phyloP scores from a whole-genome alignment of 2,113 vertebrate genomes.

The Syngnathus scovelli region DNA sequence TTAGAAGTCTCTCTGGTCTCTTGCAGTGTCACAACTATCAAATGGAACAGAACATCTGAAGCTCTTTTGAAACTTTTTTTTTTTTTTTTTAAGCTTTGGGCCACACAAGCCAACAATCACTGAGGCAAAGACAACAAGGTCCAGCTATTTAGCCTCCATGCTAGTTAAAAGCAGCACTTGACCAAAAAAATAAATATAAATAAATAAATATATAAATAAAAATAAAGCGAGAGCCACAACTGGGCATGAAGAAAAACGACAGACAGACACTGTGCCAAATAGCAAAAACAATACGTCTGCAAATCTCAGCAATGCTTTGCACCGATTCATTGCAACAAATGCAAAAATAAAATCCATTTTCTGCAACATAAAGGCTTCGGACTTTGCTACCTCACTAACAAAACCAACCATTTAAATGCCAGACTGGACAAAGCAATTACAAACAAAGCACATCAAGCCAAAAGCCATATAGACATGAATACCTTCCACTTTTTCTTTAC shows the following conservation, averaged over 20 bases:
- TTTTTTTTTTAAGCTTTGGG: too few relatives aligned
- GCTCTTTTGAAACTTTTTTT: background rate
- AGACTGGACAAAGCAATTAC: background rate
- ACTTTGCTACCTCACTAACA: background rate
- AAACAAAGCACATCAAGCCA: background rate
- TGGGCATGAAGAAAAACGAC: background rate
- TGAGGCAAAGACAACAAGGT: background rate
- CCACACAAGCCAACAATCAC: background rate
- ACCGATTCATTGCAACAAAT: too few relatives aligned
- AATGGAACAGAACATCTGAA: conserved; percentile 22
- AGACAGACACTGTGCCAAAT: background rate
- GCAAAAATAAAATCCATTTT: background rate
- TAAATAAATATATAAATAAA: background rate
- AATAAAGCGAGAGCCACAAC: background rate
- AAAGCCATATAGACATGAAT: conserved; percentile 14
- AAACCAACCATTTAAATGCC: background rate
- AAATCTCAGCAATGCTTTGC: too few relatives aligned
- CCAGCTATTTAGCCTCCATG: conserved; percentile 10
- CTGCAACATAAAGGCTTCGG: background rate
- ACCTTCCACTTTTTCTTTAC: background rate
- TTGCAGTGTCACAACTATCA: conserved; percentile 36
- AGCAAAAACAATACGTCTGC: background rate
- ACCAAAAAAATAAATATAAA: background rate
- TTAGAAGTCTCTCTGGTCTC: conserved; percentile 34
- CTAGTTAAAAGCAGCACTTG: background rate